A percentile compares a stretch with the other conserved stretches of the same genome.
These are phyloP conservation scores for Crenichthys baileyi DNA, from an alignment of 2,797 vertebrate genomes.

Conservation along the genomic window DNA sequence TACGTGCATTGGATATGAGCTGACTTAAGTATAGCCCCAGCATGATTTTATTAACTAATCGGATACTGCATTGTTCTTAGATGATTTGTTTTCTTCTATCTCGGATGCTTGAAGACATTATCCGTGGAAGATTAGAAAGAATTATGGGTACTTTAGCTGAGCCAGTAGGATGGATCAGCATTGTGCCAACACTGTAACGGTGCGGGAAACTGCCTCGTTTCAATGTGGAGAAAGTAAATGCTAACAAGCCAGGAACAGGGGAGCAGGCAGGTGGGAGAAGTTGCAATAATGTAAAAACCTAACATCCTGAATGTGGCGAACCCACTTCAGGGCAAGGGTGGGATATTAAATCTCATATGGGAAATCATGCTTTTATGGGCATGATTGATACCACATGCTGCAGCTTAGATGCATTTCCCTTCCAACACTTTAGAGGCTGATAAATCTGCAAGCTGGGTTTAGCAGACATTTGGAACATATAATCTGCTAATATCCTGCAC, in stretches of 20 bases:
- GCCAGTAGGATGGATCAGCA: constrained; percentile 76
- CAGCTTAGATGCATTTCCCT: constrained; percentile 54
- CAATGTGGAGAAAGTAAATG: constrained; percentile 55
- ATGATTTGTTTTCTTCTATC: constrained; percentile 72
- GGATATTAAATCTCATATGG: constrained; percentile 57
- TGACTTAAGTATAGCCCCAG: constrained; percentile 45
- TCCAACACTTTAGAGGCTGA: constrained; percentile 54
- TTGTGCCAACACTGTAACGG: constrained; percentile 66
- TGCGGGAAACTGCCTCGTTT: constrained; percentile 62
- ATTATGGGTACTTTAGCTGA: constrained; percentile 75
- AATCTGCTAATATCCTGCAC: constrained; percentile 31
- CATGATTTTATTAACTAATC: constrained; percentile 75
- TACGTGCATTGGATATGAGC: constrained; percentile 44
- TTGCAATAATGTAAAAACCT: constrained; percentile 63
- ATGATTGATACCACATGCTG: constrained; percentile 49
- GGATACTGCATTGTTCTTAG: constrained; percentile 69
- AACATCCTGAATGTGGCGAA: constrained; percentile 58
- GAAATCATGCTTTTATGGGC: constrained; percentile 57
- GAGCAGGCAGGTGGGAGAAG: constrained; percentile 59
- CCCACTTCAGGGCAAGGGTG: constrained; percentile 54
- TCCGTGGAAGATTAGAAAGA: constrained; percentile 76
- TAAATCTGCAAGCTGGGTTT: constrained; percentile 58
- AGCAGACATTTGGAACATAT: constrained; percentile 36
- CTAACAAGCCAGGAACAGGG: constrained; percentile 61
- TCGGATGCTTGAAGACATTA: constrained; percentile 75